Base-by-base conservation (phyloP, 2,888 invertebrate genomes). In the Tinea pellionella region DNA sequence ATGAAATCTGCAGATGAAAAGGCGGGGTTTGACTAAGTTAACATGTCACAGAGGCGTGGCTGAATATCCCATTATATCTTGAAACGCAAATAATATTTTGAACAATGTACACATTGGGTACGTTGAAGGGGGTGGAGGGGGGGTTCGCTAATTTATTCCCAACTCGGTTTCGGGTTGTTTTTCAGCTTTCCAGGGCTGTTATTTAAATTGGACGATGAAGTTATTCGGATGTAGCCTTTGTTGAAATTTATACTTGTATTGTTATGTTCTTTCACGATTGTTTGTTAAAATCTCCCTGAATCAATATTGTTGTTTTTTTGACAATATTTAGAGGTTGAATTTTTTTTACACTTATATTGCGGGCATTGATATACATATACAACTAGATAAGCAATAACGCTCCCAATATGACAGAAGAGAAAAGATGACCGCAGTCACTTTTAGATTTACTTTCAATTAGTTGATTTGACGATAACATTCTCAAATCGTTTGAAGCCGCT, bases 71-170 rank as follows among this genome's bases (percentile, higher is more conserved):
- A 89, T 82, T 87, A 88, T 85, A 85, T 87, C 87, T 88, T 88
- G 90, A 88, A 90, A 90, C 89, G 90, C 90, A 90, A 91, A 91
- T 91, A 90, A 90, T 91, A 90, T 90, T 90, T 89, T 89, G 89
- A 89, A 90, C 90, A 91, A 89, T 90, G 90, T 91, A 90, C 89
- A 90, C 90, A 90, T 89, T 89, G 88, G 83, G 76, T 70, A 77
- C 75, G 60, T 60, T 73, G 71, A 73, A 77, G 79, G 74, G 74
- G 71, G 69, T 64, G 61, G 65, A 73, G 73, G 73, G 75, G 77
- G 74, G 70, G 75, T 72, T 73, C 78, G 84, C 87, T 87, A 87
- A 87, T 87, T 87, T 85, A 86, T 86, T 85, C 83, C 78, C 85
- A 86, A 87, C 86, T 86, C 80, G 87, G 86, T 86, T 84, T 80